Percentiles rank a stretch among this genome's conserved stretches.
Evolutionary conservation across 92 coral and sea anemone genomes (phyloP).

Genomic region (Epizoanthus stellaris): DNA sequence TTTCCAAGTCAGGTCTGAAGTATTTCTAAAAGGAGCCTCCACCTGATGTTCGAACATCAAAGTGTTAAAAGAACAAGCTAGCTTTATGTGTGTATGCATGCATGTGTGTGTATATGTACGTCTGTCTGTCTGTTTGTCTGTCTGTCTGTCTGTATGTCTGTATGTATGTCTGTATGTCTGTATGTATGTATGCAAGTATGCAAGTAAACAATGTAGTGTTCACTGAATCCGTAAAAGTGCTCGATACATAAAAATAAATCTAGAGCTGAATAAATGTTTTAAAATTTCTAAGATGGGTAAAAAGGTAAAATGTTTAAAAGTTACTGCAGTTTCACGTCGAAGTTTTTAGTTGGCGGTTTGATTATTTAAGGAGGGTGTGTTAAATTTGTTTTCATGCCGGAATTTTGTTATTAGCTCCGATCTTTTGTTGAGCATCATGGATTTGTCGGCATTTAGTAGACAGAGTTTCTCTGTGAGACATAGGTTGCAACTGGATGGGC

Average conservation of each 20-base stretch:
- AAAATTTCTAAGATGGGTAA: too few relatives aligned
- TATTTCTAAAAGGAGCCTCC: not conserved
- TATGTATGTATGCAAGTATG: too few relatives aligned
- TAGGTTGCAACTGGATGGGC: not conserved
- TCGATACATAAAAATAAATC: too few relatives aligned
- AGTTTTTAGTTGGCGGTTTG: too few relatives aligned
- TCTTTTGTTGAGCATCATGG: not conserved
- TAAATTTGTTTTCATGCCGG: slow-evolving; percentile 16
- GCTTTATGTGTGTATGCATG: not conserved
- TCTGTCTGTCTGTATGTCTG: not conserved
- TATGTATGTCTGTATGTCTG: not conserved
- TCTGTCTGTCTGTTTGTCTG: not conserved
- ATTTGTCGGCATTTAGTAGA: not conserved
- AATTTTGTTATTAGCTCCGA: slow-evolving; percentile 14
- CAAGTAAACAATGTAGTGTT: too few relatives aligned
- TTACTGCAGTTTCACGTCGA: too few relatives aligned
- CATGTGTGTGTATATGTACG: not conserved
- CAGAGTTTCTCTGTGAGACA: not conserved
- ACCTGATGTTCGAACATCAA: not conserved
- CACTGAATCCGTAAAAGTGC: too few relatives aligned
- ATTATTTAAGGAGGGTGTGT: too few relatives aligned
- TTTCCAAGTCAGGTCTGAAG: not conserved
- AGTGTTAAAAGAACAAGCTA: not conserved
- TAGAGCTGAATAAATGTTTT: too few relatives aligned
- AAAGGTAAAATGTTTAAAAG: too few relatives aligned